Conservation (phyloP, 1,140 invertebrate genomes). For the Cyphomyrmex costatus region DNA sequence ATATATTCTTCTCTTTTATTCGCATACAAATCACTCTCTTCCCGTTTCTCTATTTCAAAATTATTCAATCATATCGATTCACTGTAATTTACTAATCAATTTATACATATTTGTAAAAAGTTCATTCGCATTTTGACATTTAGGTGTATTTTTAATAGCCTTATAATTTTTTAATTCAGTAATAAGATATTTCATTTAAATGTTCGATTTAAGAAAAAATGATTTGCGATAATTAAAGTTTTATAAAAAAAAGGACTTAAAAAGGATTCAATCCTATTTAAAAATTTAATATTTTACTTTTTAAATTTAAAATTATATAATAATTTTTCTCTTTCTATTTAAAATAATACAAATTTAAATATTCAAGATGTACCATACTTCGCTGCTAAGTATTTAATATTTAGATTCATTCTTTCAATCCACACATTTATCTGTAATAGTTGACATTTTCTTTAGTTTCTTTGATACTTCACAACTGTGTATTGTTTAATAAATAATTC, state of each 20-base stretch:
- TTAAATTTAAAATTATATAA: neutral
- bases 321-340: neutral
- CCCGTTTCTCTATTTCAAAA: constrained; percentile 22
- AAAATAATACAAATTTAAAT: neutral
- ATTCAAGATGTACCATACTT: neutral
- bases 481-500: constrained; percentile 46
- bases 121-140: neutral
- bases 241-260: neutral
- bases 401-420: neutral
- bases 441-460: neutral
- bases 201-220: neutral
- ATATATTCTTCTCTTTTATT: constrained; percentile 6
- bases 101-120: neutral
- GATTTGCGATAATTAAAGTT: constrained; percentile 1
- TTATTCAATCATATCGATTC: constrained; percentile 39
- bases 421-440: neutral
- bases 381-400: constrained; percentile 7
- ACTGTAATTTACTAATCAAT: constrained; percentile 4
- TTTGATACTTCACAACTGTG: neutral
- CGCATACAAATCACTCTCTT: neutral
- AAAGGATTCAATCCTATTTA: neutral
- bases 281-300: neutral
- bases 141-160: neutral
- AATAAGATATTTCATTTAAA: neutral
- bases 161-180: neutral